Evolutionary conservation across 2,797 vertebrate genomes (phyloP), one percentile per base, ranked within the genome.

Genomic region (Hypotaenidia philippensis): DNA sequence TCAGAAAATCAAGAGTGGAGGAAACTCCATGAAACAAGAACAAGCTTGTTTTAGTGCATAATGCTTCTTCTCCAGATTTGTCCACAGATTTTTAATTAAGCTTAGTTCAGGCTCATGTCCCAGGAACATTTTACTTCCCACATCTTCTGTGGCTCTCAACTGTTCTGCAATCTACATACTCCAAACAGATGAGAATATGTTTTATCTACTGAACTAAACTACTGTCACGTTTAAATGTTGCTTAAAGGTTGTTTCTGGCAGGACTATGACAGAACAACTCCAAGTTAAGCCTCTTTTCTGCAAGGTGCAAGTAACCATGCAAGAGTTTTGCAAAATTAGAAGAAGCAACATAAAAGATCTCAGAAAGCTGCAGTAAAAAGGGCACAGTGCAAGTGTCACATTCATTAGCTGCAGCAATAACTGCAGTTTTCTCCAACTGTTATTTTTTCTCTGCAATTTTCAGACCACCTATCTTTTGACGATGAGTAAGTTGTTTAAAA

Each of bases 11-110:
- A 89, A 82, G 49, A 89, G 49, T 34, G 5, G 31, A 93, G 45
- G 78, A 89, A 95, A 92, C 60, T 77, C 65, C 44, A 85, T 78
- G 65, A 47, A 92, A 81, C 55, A 95, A 90, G 86, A 83, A 68
- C 29, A 89, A 76, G 61, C 59, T 87, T 89, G 74, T 84, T 93
- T 65, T 41, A 78, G 59, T 49, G 70, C n/a, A 53, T 85, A 83
- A 34, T 31, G 22, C 15, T 92, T 29, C n/a, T 83, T 66, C 49
- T 94, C 71, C 77, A 89, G 55, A 87, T 95, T 88, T 76, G 47
- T 86, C 31, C 72, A 83, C 1, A 0, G 13, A n/a, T 91, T 93
- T 93, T 87, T 75, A 92, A 89, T 91, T 96, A 87, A 96, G 32
- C 32, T 87, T 41, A 59, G 27, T 63, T 71, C 36, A 94, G 36